Percentiles rank a stretch among this genome's conserved stretches.
Conservation (phyloP, 2,888 invertebrate genomes). For the Sminthurinus aureus region DNA sequence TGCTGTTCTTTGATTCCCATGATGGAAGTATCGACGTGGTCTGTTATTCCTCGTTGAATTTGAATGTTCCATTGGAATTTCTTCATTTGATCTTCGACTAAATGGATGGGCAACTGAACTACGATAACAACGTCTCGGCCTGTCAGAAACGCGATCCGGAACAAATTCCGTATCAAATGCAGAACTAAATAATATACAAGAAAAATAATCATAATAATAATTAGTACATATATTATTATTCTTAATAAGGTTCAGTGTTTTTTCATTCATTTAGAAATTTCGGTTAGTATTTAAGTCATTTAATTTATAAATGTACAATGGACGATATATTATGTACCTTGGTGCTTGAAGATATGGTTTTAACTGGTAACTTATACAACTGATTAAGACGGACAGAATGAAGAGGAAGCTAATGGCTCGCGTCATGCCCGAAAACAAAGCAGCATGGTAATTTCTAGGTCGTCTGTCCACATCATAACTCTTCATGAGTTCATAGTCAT, state of each 20-base stretch:
- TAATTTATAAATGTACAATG: background rate
- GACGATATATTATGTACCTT: slow-evolving; percentile 13
- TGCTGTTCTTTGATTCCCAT: slow-evolving; percentile 29
- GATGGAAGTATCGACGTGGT: slow-evolving; percentile 29
- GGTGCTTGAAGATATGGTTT: slow-evolving; percentile 36
- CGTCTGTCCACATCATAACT: slow-evolving; percentile 27
- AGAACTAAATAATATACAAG: slow-evolving; percentile 19
- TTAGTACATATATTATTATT: background rate
- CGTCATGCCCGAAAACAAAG: slow-evolving; percentile 37
- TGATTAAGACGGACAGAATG: slow-evolving; percentile 38
- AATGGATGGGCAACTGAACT: slow-evolving; percentile 20
- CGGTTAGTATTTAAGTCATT: background rate
- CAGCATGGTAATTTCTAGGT: slow-evolving; percentile 30
- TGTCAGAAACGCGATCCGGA: slow-evolving; percentile 24
- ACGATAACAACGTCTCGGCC: slow-evolving; percentile 37
- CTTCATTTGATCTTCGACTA: slow-evolving; percentile 27
- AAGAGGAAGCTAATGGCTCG: slow-evolving; percentile 39
- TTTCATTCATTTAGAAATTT: background rate
- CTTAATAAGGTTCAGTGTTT: background rate
- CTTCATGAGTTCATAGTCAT: slow-evolving; percentile 20
- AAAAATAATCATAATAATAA: background rate
- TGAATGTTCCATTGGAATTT: slow-evolving; percentile 11
- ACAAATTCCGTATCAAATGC: slow-evolving; percentile 31
- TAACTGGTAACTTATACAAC: slow-evolving; percentile 36
- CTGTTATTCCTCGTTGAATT: background rate